A percentile compares a stretch with the other conserved stretches of the same genome.
Evolutionary conservation across 2,113 vertebrate species (phyloP).

Genomic region (Forbesichthys agassizii): DNA sequence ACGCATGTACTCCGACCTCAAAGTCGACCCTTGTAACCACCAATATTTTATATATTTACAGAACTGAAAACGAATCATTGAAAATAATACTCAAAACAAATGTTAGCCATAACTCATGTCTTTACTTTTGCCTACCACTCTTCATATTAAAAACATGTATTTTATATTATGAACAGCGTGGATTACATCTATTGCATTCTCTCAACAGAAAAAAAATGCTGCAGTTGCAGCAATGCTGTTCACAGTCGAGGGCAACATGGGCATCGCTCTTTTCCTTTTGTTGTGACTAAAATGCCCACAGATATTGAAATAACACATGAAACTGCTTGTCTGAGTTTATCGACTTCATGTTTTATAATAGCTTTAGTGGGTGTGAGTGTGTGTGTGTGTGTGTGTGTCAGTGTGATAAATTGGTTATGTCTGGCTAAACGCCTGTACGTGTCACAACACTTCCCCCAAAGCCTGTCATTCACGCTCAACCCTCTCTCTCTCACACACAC

Average conservation of each 20-base stretch:
- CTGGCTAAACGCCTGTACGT: constrained; percentile 9
- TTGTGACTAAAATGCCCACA: constrained; percentile 41
- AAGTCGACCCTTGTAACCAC: too few relatives aligned
- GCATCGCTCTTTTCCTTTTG: constrained; percentile 39
- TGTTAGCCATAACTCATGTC: too few relatives aligned
- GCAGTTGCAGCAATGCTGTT: constrained; percentile 43
- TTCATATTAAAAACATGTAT: background rate
- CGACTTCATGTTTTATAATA: constrained; percentile 50
- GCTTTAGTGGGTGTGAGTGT: constrained; percentile 5
- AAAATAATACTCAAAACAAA: too few relatives aligned
- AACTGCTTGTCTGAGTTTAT: constrained; percentile 45
- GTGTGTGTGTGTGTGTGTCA: background rate
- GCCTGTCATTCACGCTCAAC: constrained; percentile 1
- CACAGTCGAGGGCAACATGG: constrained; percentile 33
- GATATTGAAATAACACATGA: constrained; percentile 48
- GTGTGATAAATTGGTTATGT: constrained; percentile 32
- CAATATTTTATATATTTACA: too few relatives aligned
- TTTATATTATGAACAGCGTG: background rate
- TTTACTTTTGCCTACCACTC: too few relatives aligned
- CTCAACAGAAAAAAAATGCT: constrained; percentile 56
- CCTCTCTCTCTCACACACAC: background rate
- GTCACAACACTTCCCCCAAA: constrained; percentile 20
- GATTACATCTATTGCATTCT: background rate
- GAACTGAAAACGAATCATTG: too few relatives aligned
- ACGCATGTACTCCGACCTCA: too few relatives aligned